These are phyloP conservation scores for Lithobates pipiens DNA, from an alignment of 2,797 vertebrate genomes.

Conservation along the genomic window DNA sequence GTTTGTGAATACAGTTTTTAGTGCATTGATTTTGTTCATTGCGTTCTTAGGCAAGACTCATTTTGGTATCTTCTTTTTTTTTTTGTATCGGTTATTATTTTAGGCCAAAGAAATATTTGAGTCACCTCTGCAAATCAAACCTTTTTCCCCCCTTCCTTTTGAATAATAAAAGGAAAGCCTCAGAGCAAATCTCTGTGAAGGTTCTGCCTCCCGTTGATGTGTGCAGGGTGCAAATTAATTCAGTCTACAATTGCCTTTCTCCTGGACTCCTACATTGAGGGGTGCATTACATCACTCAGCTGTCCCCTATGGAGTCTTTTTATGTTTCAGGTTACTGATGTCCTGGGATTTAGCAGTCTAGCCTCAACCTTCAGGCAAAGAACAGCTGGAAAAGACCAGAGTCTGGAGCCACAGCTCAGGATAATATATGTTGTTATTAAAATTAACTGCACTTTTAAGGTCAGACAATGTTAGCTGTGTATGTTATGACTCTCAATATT, in stretches of 20 bases:
- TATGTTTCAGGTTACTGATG: slow-evolving; percentile 47
- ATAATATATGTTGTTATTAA: slow-evolving; percentile 48
- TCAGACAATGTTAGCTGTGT: slow-evolving; percentile 46
- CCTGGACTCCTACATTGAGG: slow-evolving; percentile 48
- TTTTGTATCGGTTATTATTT: no score
- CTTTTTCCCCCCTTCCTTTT: background rate
- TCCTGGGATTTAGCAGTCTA: slow-evolving; percentile 39
- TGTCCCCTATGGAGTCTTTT: slow-evolving; percentile 9
- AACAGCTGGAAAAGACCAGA: slow-evolving; percentile 56
- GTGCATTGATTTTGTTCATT: no score
- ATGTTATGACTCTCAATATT: slow-evolving; percentile 54
- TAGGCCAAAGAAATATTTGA: no score
- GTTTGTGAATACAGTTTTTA: no score
- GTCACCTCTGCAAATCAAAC: background rate
- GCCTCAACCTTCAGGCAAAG: slow-evolving; percentile 48
- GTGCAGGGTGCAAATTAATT: slow-evolving; percentile 63
- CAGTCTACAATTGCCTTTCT: slow-evolving; percentile 36
- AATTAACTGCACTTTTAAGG: slow-evolving; percentile 53
- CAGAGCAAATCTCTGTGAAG: slow-evolving; percentile 14
- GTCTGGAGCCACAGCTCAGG: slow-evolving; percentile 30
- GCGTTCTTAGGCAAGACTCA: no score
- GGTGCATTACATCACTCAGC: slow-evolving; percentile 34
- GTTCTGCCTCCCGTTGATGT: slow-evolving; percentile 1
- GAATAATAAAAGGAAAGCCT: slow-evolving; percentile 37
- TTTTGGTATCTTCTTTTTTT: no score